Evolutionary conservation across 1,140 invertebrate species (phyloP), one percentile per base, ranked within the genome.

Genomic region (Drosophila guanche): DNA sequence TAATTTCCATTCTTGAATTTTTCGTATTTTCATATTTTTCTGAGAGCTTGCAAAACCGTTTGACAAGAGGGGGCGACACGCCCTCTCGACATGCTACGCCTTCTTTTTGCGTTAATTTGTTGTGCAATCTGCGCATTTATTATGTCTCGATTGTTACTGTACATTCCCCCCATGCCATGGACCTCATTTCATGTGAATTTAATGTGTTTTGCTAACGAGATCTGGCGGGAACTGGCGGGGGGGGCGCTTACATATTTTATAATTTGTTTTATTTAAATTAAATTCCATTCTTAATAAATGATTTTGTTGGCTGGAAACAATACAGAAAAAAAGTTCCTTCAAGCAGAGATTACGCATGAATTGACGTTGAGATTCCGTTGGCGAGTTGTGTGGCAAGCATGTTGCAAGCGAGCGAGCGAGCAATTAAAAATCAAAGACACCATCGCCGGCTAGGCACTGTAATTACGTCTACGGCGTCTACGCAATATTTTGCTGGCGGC

Each of bases 121-220:
- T 83, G 62, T 78, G 63, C 72, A 78, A 83, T 81, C 76, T 83
- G 54, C 58, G 79, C 58, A 73, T 73, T 81, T 83, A 70, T 71
- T 70, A 77, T 73, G 59, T 68, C 41, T 50, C 5, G 46, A 51
- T 59, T 59, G 54, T 60, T 74, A 70, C 59, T 66, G 45, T 55
- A 68, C 47, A 42, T 67, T 68, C 29, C 12, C 37, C 29, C 52
- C 65, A 65, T 54, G 7, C 23, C 20, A 40, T 33, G n/a, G 22
- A 42, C 25, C 27, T 61, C 22, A 50, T 45, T 66, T n/a, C n/a
- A 53, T 42, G 42, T 52, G 2, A 10, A 41, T 47, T 63, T 46
- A 8, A 20, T 14, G 37, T 5, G 16, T 56, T 48, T 14, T 37
- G n/a, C 25, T 48, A 57, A 57, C 43, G 20, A 48, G 43, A 48